Base-by-base conservation (phyloP, 2,113 vertebrate genomes). In the Aphyosemion australe region DNA sequence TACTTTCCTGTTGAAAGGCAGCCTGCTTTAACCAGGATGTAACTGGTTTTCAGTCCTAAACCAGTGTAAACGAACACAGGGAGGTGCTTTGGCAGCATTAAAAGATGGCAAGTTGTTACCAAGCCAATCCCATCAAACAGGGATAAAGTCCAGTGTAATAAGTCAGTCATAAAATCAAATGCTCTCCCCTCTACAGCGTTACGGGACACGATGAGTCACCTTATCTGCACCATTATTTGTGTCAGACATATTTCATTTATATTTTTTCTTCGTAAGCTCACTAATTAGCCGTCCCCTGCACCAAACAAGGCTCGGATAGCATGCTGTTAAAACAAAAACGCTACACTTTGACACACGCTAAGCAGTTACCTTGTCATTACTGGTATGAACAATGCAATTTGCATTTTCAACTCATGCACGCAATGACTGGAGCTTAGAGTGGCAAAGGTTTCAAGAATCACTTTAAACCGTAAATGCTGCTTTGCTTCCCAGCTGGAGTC, bases 331-430 rank as follows among this genome's bases (percentile, higher is more conserved):
- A 15, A 46, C 20, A 34, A 16, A 34, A 51, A 63, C 42, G 69
- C 32, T 58, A 75, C 58, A 72, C 61, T 80, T 74, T 73, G 68
- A 74, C 84, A 78, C 71, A 85, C 52, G 74, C 67, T 78, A 85
- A 80, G 84, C 84, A 74, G 45, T 39, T 57, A 21, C 10, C 57
- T 64, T n/a, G 82, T 87, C 82, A 85, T 84, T 78, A 69, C 77
- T 79, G 56, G 76, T 83, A 61, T 89, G 86, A 89, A 87, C 32
- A 84, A 88, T 84, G 88, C 81, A 73, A 55, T 74, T 19, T 62
- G 88, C 84, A 87, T 89, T 89, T 87, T 87, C 86, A 85, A 74
- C 82, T 79, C 83, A 61, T 77, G 78, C 84, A 80, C 70, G 82
- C 78, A 87, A 89, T 88, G 86, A 87, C 78, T 52, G 43, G 16